phyloP scores from a whole-genome alignment of 2,888 invertebrate genomes.

The Tetranychus truncatus region DNA sequence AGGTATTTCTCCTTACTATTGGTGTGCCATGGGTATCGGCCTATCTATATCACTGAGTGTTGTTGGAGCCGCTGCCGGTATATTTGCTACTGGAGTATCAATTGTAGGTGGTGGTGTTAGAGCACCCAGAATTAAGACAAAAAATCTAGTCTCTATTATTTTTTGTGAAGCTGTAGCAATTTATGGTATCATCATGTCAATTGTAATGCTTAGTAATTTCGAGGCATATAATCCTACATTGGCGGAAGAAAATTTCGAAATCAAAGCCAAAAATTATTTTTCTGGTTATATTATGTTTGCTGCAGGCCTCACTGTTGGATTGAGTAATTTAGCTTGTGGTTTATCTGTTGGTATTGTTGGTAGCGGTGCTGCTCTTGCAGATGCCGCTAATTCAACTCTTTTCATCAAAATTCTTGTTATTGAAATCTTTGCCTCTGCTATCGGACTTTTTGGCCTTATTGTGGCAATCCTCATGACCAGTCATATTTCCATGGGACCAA shows the following conservation, averaged over 20 bases:
- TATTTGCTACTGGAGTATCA: constrained; percentile 86
- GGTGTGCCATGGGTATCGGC: constrained; percentile 82
- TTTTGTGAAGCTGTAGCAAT: constrained; percentile 99
- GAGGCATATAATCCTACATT: constrained; percentile 25
- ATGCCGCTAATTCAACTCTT: constrained; percentile 85
- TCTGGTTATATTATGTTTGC: constrained; percentile 89
- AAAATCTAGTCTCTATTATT: constrained; percentile 96
- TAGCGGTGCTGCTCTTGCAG: constrained; percentile 90
- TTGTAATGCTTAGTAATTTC: constrained; percentile 72
- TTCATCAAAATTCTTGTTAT: constrained; percentile 97
- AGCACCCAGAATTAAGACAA: constrained; percentile 94
- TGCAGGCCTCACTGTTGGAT: constrained; percentile 79
- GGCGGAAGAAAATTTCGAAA: constrained; percentile 13
- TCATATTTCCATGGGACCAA: constrained; percentile 51
- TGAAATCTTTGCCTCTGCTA: constrained; percentile 97
- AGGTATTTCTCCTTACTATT: constrained; percentile 83
- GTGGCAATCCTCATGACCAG: constrained; percentile 70
- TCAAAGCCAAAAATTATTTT: constrained; percentile 46
- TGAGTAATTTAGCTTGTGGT: constrained; percentile 89
- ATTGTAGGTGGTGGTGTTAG: constrained; percentile 96
- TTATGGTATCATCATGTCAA: constrained; percentile 94
- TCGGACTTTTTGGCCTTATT: constrained; percentile 93
- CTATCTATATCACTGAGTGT: constrained; percentile 84
- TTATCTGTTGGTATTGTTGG: constrained; percentile 92
- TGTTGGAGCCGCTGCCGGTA: constrained; percentile 91